phyloP scores from a whole-genome alignment of 2,888 invertebrate species.

The Anaspis maculata region DNA sequence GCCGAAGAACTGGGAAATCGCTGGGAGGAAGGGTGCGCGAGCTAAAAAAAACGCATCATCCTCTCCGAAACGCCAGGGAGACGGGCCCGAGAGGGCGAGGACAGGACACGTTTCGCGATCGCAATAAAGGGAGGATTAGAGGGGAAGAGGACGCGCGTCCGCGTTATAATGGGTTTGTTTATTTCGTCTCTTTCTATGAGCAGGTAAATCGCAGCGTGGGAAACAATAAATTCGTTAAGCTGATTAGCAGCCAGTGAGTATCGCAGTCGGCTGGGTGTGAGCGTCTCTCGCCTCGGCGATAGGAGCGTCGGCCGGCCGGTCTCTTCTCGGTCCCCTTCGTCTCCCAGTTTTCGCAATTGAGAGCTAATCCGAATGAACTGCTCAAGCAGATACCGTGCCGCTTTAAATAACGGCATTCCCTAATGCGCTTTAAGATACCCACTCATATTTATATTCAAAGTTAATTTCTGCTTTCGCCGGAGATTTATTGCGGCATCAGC shows the following conservation, averaged over 20 bases:
- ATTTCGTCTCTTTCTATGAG: slow-evolving; percentile 6
- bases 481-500: no score
- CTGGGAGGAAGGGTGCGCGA: no score
- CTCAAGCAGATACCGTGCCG: slow-evolving; percentile 28
- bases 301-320: no score
- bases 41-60: no score
- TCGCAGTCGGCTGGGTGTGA: slow-evolving; percentile 22
- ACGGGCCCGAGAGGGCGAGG: no score
- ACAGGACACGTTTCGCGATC: no score
- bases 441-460: slow-evolving; percentile 29
- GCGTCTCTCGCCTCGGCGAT: no score
- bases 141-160: no score
- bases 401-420: slow-evolving; percentile 28
- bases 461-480: slow-evolving; percentile 23
- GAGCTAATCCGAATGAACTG: slow-evolving; percentile 31
- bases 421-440: slow-evolving; percentile 24
- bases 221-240: slow-evolving; percentile 33
- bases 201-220: slow-evolving; percentile 26
- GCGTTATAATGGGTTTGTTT: slow-evolving; percentile 11
- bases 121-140: no score
- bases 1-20: no score
- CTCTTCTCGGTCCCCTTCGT: no score
- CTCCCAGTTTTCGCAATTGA: slow-evolving; percentile 25
- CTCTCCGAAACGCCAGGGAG: no score
- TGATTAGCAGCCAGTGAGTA: slow-evolving; percentile 25